A percentile compares a stretch with the other conserved stretches of the same genome.
Evolutionary conservation across 2,113 vertebrate genomes (phyloP).

Genomic region (Tonatia bakeri): DNA sequence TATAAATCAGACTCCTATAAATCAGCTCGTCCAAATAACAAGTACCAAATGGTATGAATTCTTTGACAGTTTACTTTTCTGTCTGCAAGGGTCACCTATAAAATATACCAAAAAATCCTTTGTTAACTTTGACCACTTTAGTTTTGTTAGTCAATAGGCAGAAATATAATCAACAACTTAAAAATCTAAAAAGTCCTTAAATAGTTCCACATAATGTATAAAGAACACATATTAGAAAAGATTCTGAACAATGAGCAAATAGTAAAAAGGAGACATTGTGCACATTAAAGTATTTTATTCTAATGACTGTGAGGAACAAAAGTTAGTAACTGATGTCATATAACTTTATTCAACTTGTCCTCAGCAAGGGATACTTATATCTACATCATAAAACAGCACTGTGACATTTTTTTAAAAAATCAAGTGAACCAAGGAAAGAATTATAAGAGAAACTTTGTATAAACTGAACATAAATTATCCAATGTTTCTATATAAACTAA

Average conservation of each 20-base stretch:
- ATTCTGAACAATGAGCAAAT: not conserved
- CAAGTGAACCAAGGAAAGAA: not conserved
- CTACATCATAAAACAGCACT: not conserved
- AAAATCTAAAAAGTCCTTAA: not conserved
- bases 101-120: not conserved
- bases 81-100: slow-evolving; percentile 63
- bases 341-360: not conserved
- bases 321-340: not conserved
- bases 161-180: not conserved
- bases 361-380: not conserved
- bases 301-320: not conserved
- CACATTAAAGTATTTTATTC: not conserved
- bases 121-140: slow-evolving; percentile 36
- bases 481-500: not conserved
- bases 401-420: not conserved
- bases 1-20: not conserved
- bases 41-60: not conserved
- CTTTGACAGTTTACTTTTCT: not conserved
- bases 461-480: not conserved
- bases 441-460: not conserved
- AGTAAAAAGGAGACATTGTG: not conserved
- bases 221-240: not conserved
- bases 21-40: not conserved
- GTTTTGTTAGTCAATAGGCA: not conserved
- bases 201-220: not conserved